phyloP scores from a whole-genome alignment of 2,888 invertebrate species.

The Lepidonotus clava region DNA sequence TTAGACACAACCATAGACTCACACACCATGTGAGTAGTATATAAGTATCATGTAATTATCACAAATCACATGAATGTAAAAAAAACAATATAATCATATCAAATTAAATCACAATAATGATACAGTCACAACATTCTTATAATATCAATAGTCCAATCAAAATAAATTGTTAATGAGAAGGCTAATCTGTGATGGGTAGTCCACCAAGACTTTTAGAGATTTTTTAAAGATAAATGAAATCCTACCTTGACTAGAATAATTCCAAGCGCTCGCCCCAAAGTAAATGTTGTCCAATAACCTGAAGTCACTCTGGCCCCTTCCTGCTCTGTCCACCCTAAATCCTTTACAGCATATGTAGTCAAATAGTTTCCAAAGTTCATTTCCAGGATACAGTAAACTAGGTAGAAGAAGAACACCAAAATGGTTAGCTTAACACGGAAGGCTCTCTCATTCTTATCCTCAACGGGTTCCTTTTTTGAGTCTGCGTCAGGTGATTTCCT shows the following conservation, averaged over 20 bases:
- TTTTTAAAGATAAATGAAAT: too few relatives aligned
- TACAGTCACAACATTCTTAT: too few relatives aligned
- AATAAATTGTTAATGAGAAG: too few relatives aligned
- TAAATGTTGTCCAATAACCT: background rate
- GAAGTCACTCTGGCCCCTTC: slow-evolving; percentile 14
- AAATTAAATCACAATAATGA: too few relatives aligned
- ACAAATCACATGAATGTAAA: too few relatives aligned
- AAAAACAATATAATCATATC: too few relatives aligned
- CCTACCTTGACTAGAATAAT: background rate
- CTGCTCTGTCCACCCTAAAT: background rate
- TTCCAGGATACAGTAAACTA: slow-evolving; percentile 22
- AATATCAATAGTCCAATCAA: too few relatives aligned
- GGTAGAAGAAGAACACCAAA: slow-evolving; percentile 7
- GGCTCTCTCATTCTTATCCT: background rate
- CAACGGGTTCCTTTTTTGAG: background rate
- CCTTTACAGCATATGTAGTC: background rate
- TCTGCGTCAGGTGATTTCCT: background rate
- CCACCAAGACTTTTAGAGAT: too few relatives aligned
- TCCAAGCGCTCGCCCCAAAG: background rate
- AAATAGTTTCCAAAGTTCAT: background rate
- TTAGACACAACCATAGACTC: too few relatives aligned
- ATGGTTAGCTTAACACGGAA: background rate
- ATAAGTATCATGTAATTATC: too few relatives aligned
- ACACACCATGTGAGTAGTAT: too few relatives aligned
- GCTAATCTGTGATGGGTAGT: too few relatives aligned